phyloP scores from a whole-genome alignment of 2,888 invertebrate genomes.

The Drosophila borborema region DNA sequence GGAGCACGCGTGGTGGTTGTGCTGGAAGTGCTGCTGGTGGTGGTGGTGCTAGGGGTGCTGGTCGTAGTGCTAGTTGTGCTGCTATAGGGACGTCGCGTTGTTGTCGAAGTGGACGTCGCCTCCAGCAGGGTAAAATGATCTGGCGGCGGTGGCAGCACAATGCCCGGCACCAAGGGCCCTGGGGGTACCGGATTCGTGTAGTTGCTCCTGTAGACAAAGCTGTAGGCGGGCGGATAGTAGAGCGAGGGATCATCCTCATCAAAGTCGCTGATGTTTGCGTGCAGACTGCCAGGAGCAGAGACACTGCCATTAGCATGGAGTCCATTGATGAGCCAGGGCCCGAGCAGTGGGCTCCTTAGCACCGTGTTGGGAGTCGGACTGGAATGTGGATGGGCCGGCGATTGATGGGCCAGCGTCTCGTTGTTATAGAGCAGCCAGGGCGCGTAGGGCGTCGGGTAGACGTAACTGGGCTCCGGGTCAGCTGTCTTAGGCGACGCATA shows the following conservation, averaged over 20 bases:
- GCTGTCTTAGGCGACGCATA: constrained; percentile 73
- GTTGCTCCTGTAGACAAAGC: constrained; percentile 92
- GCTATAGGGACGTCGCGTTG: constrained; percentile 67
- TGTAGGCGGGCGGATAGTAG: constrained; percentile 96
- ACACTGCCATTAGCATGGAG: constrained; percentile 86
- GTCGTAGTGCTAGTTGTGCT: constrained; percentile 38
- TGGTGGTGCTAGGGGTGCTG: constrained; percentile 30
- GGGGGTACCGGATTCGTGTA: constrained; percentile 91
- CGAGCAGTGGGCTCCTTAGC: constrained; percentile 71
- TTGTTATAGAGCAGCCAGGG: constrained; percentile 85
- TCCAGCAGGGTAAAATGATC: constrained; percentile 93
- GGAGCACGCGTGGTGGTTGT: constrained; percentile 57
- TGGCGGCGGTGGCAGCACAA: constrained; percentile 94
- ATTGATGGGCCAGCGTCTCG: constrained; percentile 38
- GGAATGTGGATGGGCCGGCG: constrained; percentile 22
- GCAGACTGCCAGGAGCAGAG: constrained; percentile 86
- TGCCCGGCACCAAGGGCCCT: constrained; percentile 94
- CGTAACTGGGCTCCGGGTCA: constrained; percentile 84
- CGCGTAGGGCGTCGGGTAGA: constrained; percentile 88
- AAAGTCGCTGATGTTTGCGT: constrained; percentile 89
- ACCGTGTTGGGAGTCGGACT: constrained; percentile 66
- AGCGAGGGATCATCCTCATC: constrained; percentile 96
- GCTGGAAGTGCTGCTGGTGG: constrained; percentile 36
- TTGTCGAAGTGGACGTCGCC: constrained; percentile 73
- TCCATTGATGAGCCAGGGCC: constrained; percentile 79